phyloP scores from a whole-genome alignment of 2,888 invertebrate species.

The Melinaea marsaeus region DNA sequence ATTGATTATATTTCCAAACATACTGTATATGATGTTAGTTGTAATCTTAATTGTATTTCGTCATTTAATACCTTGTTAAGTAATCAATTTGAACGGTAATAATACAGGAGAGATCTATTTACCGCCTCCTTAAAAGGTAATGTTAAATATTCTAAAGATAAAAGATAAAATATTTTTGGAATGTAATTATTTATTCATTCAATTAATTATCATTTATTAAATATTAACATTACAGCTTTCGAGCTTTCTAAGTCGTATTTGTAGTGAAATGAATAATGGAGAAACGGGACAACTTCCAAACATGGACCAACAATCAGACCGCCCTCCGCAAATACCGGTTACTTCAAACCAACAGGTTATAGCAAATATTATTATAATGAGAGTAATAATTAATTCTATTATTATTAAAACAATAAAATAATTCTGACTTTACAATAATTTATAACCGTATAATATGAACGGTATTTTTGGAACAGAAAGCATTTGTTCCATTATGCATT shows the following conservation, averaged over 20 bases:
- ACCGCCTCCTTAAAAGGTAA: too few relatives aligned
- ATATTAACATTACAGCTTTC: background rate
- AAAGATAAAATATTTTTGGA: too few relatives aligned
- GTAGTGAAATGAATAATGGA: constrained; percentile 27
- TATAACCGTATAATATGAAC: too few relatives aligned
- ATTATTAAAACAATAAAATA: background rate
- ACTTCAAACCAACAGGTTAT: background rate
- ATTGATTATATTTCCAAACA: too few relatives aligned
- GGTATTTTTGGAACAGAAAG: background rate
- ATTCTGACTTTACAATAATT: too few relatives aligned
- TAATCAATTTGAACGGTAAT: too few relatives aligned
- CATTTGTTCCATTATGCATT: constrained; percentile 6
- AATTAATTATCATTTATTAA: too few relatives aligned
- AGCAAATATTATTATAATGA: background rate
- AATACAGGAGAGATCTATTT: too few relatives aligned
- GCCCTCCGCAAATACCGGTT: constrained; percentile 12
- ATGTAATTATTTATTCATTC: too few relatives aligned
- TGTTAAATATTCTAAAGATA: too few relatives aligned
- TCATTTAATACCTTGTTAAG: too few relatives aligned
- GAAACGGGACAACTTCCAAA: constrained; percentile 23
- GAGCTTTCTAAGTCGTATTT: constrained; percentile 30
- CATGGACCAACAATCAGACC: constrained; percentile 24
- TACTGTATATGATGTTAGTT: too few relatives aligned
- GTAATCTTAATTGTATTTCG: background rate
- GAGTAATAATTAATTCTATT: background rate